A percentile compares a stretch with the other conserved stretches of the same genome.
Conservation (phyloP, 1,140 invertebrate genomes). For the Diachasmimorpha longicaudata region DNA sequence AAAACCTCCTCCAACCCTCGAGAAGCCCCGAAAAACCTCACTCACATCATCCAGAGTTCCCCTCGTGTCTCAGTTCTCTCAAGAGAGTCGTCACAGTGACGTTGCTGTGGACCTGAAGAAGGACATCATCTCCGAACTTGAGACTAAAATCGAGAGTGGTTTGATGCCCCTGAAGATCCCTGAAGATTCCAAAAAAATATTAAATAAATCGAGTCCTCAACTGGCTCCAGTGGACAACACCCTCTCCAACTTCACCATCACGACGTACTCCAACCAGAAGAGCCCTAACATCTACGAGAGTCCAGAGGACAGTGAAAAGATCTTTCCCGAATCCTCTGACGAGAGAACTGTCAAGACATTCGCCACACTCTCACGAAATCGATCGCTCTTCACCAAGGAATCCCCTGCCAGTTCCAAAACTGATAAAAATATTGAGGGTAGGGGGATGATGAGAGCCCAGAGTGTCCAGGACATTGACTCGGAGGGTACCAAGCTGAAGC, state of each 20-base stretch:
- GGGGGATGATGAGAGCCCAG: neutral
- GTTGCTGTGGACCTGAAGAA: constrained; percentile 32
- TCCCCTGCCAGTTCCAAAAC: neutral
- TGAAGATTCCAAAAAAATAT: constrained; percentile 7
- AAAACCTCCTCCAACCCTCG: too few relatives aligned
- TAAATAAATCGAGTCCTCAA: constrained; percentile 32
- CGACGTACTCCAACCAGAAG: constrained; percentile 53
- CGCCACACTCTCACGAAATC: constrained; percentile 31
- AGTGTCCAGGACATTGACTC: constrained; percentile 28
- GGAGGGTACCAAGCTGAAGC: neutral
- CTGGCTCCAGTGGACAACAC: constrained; percentile 54
- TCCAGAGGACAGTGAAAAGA: neutral
- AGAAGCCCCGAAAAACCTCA: neutral
- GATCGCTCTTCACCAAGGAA: neutral
- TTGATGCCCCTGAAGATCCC: constrained; percentile 14
- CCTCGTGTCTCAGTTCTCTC: neutral
- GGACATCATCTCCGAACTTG: constrained; percentile 46
- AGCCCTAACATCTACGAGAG: constrained; percentile 52
- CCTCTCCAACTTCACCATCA: constrained; percentile 58
- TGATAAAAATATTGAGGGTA: neutral
- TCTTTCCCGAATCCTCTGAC: constrained; percentile 1
- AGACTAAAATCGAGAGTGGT: constrained; percentile 43
- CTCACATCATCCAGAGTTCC: neutral
- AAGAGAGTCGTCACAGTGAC: constrained; percentile 20
- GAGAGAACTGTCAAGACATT: constrained; percentile 35